Conservation (phyloP, 2,888 invertebrate species). For the Bellardia pandia region DNA sequence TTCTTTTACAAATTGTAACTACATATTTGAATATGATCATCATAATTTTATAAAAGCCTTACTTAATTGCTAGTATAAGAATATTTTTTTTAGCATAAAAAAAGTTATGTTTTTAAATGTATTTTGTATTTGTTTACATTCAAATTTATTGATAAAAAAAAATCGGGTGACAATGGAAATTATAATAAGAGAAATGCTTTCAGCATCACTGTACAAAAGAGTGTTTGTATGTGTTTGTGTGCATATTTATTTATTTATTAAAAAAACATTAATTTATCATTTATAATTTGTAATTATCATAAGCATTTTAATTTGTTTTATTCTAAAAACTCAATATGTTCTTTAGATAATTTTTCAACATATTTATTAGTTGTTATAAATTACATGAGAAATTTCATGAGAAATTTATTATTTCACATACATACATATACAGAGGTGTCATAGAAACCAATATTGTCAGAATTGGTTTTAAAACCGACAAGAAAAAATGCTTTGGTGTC, state of each 20-base stretch:
- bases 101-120: conserved; percentile 1
- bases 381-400: not conserved
- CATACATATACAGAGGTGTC: too few species aligned
- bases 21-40: not conserved
- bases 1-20: not conserved
- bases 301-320: not conserved
- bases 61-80: not conserved
- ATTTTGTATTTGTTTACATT: not conserved
- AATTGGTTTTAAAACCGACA: too few species aligned
- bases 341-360: not conserved
- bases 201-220: conserved; percentile 47
- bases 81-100: not conserved
- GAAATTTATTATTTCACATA: not conserved
- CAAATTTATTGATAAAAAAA: not conserved
- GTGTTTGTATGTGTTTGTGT: conserved; percentile 4
- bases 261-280: not conserved
- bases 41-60: not conserved
- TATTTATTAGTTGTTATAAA: conserved; percentile 17
- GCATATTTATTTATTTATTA: not conserved
- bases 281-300: not conserved
- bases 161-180: not conserved
- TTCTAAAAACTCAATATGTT: not conserved
- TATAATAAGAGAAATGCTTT: conserved; percentile 26
- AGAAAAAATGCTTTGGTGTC: too few species aligned
- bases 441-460: too few species aligned